Percentiles rank a stretch among this genome's conserved stretches.
These are phyloP conservation scores for Struthidea cinerea DNA, from an alignment of 2,113 vertebrate species.

Conservation along the genomic window DNA sequence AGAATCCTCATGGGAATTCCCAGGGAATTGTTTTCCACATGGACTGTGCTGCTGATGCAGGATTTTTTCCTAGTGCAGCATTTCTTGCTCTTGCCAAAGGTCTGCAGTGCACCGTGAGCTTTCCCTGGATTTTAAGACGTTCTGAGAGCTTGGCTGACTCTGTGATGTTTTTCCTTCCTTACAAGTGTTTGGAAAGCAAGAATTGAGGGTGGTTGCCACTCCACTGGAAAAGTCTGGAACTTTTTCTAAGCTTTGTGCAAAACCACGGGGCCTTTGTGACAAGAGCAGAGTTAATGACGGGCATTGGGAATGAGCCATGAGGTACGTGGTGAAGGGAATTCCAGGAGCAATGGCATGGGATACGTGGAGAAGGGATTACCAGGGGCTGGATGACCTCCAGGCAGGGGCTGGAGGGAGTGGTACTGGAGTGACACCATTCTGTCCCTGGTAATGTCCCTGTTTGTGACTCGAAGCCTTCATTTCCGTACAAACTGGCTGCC, in stretches of 20 bases:
- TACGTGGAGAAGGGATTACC: neutral
- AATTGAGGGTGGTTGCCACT: neutral
- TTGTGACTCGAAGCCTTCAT: neutral
- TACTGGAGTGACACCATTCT: neutral
- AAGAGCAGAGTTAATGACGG: neutral
- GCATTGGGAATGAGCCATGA: neutral
- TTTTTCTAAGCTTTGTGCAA: neutral
- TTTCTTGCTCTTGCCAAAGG: neutral
- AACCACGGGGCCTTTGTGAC: neutral
- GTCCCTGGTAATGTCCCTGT: neutral
- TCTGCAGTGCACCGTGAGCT: neutral
- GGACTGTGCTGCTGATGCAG: neutral
- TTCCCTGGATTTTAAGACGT: neutral
- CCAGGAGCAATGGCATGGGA: neutral
- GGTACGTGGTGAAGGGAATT: neutral
- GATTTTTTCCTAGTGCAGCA: neutral
- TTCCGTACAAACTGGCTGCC: neutral
- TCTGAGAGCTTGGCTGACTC: neutral
- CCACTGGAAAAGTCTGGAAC: neutral
- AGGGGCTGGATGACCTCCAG: neutral
- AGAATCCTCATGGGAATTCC: neutral
- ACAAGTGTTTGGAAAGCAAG: neutral
- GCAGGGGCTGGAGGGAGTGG: too few relatives aligned
- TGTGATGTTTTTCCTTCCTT: neutral
- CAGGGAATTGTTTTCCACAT: neutral